Evolutionary conservation across 1,140 invertebrate genomes (phyloP), one percentile per base, ranked within the genome.

Genomic region (Hyposmocoma kahamanoa): DNA sequence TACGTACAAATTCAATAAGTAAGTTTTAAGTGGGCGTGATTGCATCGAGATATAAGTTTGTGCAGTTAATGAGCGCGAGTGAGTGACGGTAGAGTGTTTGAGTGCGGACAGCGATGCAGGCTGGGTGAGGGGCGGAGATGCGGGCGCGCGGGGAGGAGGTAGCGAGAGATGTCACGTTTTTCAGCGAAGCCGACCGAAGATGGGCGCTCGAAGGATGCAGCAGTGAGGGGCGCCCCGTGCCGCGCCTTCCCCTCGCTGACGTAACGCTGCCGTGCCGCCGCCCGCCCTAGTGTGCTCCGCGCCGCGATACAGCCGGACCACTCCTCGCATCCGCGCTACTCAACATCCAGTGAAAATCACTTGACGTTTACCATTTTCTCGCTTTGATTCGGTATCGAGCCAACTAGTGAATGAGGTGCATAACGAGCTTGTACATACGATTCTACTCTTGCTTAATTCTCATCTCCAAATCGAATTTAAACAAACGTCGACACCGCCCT

Each of bases 201-300:
- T 75, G 61, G 73, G 70, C 62, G 66, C 67, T n/a, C 65, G 56
- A 62, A 76, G 72, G 76, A 82, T 78, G 75, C 76, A 78, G 77
- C 75, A 80, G 77, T 74, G 74, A 67, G 70, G 75, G 73, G 67
- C 66, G 22, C 67, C 53, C 56, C 57, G 38, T 58, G 17, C 45
- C 41, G 44, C 51, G 42, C 24, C 45, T 55, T 32, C 49, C 73
- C 68, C 68, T 55, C 67, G 77, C 81, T 87, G 82, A 87, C 84
- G 84, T 87, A 87, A 87, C 81, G 68, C 60, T 73, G 75, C 73
- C 68, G 73, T 69, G 70, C 70, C 67, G 66, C 59, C 58, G 63
- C 70, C 72, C 76, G 84, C 78, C 80, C 80, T 81, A 85, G 83
- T 85, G 79, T 84, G 81, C 78, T 73, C 71, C 82, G 82, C 74